Base-by-base conservation (phyloP, 92 coral and sea anemone genomes). In the Phenganax subtilis region DNA sequence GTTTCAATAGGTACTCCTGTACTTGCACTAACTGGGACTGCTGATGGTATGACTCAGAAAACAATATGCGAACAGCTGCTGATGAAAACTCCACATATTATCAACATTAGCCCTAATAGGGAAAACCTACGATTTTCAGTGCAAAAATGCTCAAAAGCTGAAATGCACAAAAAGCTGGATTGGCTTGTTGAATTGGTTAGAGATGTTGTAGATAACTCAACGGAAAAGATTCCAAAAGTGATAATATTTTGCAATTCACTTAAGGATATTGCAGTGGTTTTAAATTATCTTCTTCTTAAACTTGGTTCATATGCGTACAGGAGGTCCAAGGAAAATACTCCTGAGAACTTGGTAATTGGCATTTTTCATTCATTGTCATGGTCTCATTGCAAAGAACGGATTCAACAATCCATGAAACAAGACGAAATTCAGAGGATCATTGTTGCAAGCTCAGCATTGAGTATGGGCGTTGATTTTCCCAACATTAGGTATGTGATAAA, bases 401-500 rank as follows among this genome's bases (percentile, higher is more conserved):
- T 86, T 56, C 55, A 82, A 30, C 54, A 51, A 4, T 86, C 86
- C 54, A 30, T 82, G 65, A 82, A 64, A 68, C 53, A 65, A 20
- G 80, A 81, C 54, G 88, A 86, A 54, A 72, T 51, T 15, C 81
- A 81, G 56, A 58, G 88, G 73, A 64, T 84, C 57, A 81, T 82
- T 68, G 72, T 87, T 56, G 79, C 89, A 51, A 74, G 87, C 66
- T 76, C 87, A 58, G 89, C 89, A 16, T 80, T 86, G 71, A 82
- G 86, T 54, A 86, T 86, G 86, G 89, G 80, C 25, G 89, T 86
- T 30, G 84, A 86, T 81, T 86, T 82, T 57, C 84, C 86, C 8
- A 72, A 86, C 47, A 59, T 86, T 29, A 57, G 86, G 20, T 82
- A 82, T 59, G 69, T 82, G 28, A 64, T 86, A 51, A 82, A 82